Percentiles rank a stretch among this genome's conserved stretches.
phyloP scores from a whole-genome alignment of 2,888 invertebrate species.

The Venusia cambrica region DNA sequence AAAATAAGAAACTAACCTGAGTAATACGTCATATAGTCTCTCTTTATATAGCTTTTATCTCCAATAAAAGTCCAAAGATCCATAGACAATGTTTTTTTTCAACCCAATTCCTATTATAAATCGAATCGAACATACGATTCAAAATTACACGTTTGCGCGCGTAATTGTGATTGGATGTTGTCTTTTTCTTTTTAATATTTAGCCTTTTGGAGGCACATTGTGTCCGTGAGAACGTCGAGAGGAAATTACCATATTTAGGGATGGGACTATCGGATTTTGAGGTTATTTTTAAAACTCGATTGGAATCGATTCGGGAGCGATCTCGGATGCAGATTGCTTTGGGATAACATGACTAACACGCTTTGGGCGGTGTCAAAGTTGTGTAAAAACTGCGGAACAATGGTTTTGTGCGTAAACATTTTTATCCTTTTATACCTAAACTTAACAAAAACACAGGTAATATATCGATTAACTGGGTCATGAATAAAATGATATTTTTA shows the following conservation, averaged over 20 bases:
- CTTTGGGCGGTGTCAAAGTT: constrained; percentile 51
- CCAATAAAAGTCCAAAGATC: too few relatives aligned
- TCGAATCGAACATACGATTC: constrained; percentile 45
- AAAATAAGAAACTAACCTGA: too few relatives aligned
- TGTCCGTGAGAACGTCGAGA: constrained; percentile 70
- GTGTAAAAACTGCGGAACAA: constrained; percentile 21
- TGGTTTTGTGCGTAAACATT: too few relatives aligned
- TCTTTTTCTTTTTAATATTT: constrained; percentile 53
- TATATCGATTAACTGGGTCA: too few relatives aligned
- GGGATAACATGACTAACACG: constrained; percentile 62
- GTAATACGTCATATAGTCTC: too few relatives aligned
- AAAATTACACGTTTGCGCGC: constrained; percentile 54
- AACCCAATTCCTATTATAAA: constrained; percentile 40
- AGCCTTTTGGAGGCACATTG: constrained; percentile 63
- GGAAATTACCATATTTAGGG: constrained; percentile 79
- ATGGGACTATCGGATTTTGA: constrained; percentile 69
- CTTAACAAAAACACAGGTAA: too few relatives aligned
- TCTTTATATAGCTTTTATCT: too few relatives aligned
- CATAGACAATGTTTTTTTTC: constrained; percentile 29
- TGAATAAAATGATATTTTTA: too few relatives aligned
- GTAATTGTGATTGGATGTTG: constrained; percentile 76
- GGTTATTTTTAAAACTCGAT: constrained; percentile 52
- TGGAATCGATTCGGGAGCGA: constrained; percentile 50
- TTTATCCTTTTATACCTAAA: too few relatives aligned
- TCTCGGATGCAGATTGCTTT: constrained; percentile 54